Conservation (phyloP, 2,113 vertebrate species). For the Mesocricetus auratus region DNA sequence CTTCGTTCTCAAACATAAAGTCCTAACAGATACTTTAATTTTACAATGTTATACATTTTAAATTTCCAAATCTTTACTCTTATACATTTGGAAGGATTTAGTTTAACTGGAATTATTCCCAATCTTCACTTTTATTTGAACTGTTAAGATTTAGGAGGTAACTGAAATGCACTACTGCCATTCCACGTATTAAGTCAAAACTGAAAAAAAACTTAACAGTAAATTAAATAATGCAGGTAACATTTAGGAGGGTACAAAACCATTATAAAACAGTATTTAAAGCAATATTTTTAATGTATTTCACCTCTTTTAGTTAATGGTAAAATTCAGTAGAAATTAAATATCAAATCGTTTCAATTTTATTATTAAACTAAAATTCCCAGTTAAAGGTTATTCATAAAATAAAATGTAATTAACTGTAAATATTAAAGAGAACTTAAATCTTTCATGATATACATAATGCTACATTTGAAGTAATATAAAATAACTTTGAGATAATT, state of each 20-base stretch:
- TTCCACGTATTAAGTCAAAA: neutral
- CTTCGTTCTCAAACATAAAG: neutral
- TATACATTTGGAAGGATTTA: neutral
- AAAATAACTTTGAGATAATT: conserved; percentile 71
- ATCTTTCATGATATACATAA: conserved; percentile 73
- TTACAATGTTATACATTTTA: neutral
- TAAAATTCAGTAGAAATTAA: conserved; percentile 49
- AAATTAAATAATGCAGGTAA: neutral
- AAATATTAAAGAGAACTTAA: conserved; percentile 74
- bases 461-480: conserved; percentile 62
- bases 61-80: neutral
- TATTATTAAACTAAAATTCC: conserved; percentile 70
- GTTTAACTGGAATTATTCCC: neutral
- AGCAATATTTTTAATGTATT: conserved; percentile 26
- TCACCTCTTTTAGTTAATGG: conserved; percentile 60
- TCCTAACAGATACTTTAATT: neutral
- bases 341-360: conserved; percentile 66
- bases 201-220: neutral
- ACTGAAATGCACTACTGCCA: neutral
- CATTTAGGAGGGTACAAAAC: neutral
- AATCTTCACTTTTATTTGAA: neutral
- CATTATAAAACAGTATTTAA: conserved; percentile 10
- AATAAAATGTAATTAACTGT: conserved; percentile 71
- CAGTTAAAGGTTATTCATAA: conserved; percentile 69
- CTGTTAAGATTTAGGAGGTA: neutral